A percentile compares a stretch with the other conserved stretches of the same genome.
These are phyloP conservation scores for Siniperca knerii DNA, from an alignment of 2,113 vertebrate genomes.

Conservation along the genomic window DNA sequence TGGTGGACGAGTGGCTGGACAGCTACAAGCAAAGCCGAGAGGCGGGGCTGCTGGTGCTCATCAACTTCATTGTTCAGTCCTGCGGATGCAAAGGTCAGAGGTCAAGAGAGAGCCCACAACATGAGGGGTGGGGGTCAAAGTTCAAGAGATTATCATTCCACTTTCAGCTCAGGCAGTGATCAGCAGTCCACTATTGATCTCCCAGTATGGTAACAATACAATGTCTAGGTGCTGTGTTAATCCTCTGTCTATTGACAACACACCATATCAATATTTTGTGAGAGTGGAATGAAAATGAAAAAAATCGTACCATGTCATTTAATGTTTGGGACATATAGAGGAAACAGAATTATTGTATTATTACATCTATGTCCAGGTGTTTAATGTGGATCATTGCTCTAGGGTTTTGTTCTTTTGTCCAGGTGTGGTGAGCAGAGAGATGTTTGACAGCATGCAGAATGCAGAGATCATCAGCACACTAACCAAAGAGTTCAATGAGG, in stretches of 20 bases:
- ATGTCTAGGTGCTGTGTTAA: constrained; percentile 9
- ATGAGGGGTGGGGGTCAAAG: constrained; percentile 48
- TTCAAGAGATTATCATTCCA: constrained; percentile 65
- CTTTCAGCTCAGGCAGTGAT: constrained; percentile 51
- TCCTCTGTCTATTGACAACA: constrained; percentile 12
- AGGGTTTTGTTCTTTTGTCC: constrained; percentile 11
- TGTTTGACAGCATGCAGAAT: constrained; percentile 88
- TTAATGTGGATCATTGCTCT: background rate
- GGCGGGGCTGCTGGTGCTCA: constrained; percentile 86
- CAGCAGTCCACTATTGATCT: constrained; percentile 57
- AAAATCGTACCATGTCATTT: background rate
- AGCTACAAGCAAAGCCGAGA: constrained; percentile 87
- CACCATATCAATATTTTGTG: constrained; percentile 11
- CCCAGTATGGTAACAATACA: constrained; percentile 27
- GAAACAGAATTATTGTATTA: background rate
- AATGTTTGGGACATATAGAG: background rate
- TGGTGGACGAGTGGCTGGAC: constrained; percentile 93
- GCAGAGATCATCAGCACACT: constrained; percentile 89
- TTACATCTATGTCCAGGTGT: background rate
- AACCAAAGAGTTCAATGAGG: constrained; percentile 91
- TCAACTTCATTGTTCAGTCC: constrained; percentile 90
- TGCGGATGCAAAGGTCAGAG: constrained; percentile 91
- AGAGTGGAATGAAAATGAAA: background rate
- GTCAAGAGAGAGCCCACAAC: constrained; percentile 47
- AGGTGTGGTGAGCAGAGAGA: constrained; percentile 87